A percentile compares a stretch with the other conserved stretches of the same genome.
Evolutionary conservation across 2,888 invertebrate genomes (phyloP).

Genomic region (Cantharis rufa): DNA sequence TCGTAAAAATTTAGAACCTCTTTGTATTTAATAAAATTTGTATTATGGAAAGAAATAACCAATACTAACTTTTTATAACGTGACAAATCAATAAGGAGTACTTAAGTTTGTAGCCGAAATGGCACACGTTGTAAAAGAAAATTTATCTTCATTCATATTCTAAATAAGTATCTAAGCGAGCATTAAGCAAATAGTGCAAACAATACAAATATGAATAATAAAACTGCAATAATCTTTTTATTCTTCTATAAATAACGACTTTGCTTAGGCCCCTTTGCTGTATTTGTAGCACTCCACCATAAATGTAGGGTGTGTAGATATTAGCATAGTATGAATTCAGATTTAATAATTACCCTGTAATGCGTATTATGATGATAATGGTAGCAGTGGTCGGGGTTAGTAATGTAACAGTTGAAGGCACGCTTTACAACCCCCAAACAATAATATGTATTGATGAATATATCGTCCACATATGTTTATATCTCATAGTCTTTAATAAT

Average conservation of each 20-base stretch:
- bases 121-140: neutral
- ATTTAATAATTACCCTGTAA: constrained; percentile 55
- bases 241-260: constrained; percentile 30
- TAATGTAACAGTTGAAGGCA: constrained; percentile 33
- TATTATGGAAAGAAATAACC: neutral
- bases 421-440: constrained; percentile 33
- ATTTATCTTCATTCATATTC: neutral
- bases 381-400: constrained; percentile 29
- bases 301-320: constrained; percentile 41
- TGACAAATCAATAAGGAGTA: constrained; percentile 33
- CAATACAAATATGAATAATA: constrained; percentile 40
- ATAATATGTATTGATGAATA: constrained; percentile 39
- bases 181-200: constrained; percentile 25
- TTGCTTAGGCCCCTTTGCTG: constrained; percentile 17
- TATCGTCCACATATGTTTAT: neutral
- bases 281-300: constrained; percentile 29
- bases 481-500: no score
- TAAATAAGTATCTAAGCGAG: neutral
- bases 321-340: constrained; percentile 47
- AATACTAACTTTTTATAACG: constrained; percentile 7
- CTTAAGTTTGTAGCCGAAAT: neutral
- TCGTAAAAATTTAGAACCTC: neutral
- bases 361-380: constrained; percentile 52
- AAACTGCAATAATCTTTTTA: constrained; percentile 45
- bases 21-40: neutral